Base-by-base conservation (phyloP, 2,113 vertebrate species). In the Macroglossus sobrinus region DNA sequence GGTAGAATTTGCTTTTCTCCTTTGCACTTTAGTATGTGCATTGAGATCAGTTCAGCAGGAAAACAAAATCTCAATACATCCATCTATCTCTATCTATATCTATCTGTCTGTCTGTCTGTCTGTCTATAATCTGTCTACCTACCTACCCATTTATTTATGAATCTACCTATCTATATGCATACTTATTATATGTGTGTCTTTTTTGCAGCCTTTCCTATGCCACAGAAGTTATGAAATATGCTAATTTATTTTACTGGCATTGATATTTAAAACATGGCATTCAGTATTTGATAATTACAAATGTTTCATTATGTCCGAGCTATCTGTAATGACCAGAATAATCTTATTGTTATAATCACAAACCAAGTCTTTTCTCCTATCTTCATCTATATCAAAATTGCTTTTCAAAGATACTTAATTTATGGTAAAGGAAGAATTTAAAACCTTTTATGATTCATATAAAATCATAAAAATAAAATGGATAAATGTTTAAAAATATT, bases 1-100 rank as follows among this genome's bases (percentile, higher is more conserved):
- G 98, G 98, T 71, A 43, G 68, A 76, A 94, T 75, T 5, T 66
- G 76, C 8, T 43, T 63, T 95, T 92, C 8, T 91, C 81, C 19
- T 79, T 79, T 45, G 16, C 16, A 45, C 13, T 59, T 89, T 16
- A 30, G 21, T 9, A 1, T 9, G 5, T 16, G 18, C 78, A 74
- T 3, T 84, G 66, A 89, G 63, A 89, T 79, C 24, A 12, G 9
- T 10, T 75, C 15, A 61, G 13, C 28, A 50, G 18, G 14, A 45
- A 75, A 71, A 71, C 12, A 40, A 38, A 87, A 50, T 59, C 4
- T 45, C 10, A 35, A 15, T 9, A 1, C 6, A 40, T 9, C 0
- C 47, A 47, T 47, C 47, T 50, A 43, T 43, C 43, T 43, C 45
- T 47, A 47, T 47, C 45, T 47, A 47, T 47, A 13, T 47, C 45